Conservation (phyloP, 1,140 invertebrate genomes). For the Papilio polyxenes region DNA sequence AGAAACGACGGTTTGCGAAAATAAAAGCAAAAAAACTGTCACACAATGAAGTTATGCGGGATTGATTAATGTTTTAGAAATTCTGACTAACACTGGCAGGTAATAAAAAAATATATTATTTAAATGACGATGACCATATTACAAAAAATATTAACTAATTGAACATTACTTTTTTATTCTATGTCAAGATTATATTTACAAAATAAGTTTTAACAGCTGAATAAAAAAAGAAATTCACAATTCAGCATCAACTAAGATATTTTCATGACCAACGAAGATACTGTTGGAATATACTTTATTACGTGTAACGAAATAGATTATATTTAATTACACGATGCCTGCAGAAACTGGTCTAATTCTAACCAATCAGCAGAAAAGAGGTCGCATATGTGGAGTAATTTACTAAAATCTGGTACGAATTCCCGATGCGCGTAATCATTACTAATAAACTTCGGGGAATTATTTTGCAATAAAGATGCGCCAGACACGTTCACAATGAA, state of each 20-base stretch:
- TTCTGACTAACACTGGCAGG: not conserved
- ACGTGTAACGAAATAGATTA: conserved; percentile 23
- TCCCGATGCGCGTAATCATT: conserved; percentile 9
- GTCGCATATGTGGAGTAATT: conserved; percentile 29
- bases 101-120: not conserved
- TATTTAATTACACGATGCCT: conserved; percentile 28
- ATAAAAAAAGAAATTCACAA: not conserved
- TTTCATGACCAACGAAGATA: not conserved
- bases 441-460: not conserved
- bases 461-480: not conserved
- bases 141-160: not conserved
- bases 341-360: conserved; percentile 17
- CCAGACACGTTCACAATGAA: not conserved
- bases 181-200: too few relatives aligned
- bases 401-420: conserved; percentile 23
- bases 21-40: conserved; percentile 6
- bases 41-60: conserved; percentile 25
- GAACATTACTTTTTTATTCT: too few relatives aligned
- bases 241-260: not conserved
- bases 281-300: conserved; percentile 12
- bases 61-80: conserved; percentile 24
- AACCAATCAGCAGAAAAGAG: conserved; percentile 31
- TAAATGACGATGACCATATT: not conserved
- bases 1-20: conserved; percentile 6
- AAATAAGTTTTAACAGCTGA: too few relatives aligned